Percentiles rank a stretch among this genome's conserved stretches.
These are phyloP conservation scores for Micrasema minimum DNA, from an alignment of 1,140 invertebrate genomes.

Conservation along the genomic window DNA sequence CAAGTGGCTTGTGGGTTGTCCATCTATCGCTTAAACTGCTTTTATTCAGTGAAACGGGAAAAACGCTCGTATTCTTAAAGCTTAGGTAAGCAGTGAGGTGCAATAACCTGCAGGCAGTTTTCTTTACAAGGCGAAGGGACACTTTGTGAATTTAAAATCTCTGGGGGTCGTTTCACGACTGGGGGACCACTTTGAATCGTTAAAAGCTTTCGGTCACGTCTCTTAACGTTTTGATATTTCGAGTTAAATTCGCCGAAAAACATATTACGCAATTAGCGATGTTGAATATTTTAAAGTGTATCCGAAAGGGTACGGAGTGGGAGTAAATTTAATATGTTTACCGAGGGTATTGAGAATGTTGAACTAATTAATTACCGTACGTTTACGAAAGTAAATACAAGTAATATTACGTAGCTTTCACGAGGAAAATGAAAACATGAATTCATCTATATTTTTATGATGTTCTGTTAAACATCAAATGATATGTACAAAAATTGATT, in stretches of 20 bases:
- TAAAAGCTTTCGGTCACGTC: constrained; percentile 47
- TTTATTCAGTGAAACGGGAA: constrained; percentile 46
- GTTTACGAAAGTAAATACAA: too few relatives aligned
- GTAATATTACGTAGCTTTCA: too few relatives aligned
- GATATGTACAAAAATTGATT: too few relatives aligned
- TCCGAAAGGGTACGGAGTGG: background rate
- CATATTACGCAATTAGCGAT: constrained; percentile 37
- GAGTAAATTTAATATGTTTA: constrained; percentile 8
- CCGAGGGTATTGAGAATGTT: background rate
- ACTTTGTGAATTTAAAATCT: constrained; percentile 45
- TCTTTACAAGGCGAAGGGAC: constrained; percentile 25
- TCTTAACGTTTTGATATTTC: constrained; percentile 44
- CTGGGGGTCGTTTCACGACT: constrained; percentile 31
- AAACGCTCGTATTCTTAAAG: constrained; percentile 52
- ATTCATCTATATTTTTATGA: too few relatives aligned
- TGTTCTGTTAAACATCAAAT: too few relatives aligned
- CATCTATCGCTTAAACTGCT: too few relatives aligned
- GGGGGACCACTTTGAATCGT: constrained; percentile 25
- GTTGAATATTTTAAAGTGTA: constrained; percentile 31
- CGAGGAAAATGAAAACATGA: too few relatives aligned
- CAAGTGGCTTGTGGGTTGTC: too few relatives aligned
- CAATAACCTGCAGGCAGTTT: constrained; percentile 29
- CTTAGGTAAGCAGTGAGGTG: constrained; percentile 44
- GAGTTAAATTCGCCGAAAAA: constrained; percentile 37
- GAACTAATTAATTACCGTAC: too few relatives aligned